Conservation (phyloP, 2,888 invertebrate species). For the Coleophora deauratella region DNA sequence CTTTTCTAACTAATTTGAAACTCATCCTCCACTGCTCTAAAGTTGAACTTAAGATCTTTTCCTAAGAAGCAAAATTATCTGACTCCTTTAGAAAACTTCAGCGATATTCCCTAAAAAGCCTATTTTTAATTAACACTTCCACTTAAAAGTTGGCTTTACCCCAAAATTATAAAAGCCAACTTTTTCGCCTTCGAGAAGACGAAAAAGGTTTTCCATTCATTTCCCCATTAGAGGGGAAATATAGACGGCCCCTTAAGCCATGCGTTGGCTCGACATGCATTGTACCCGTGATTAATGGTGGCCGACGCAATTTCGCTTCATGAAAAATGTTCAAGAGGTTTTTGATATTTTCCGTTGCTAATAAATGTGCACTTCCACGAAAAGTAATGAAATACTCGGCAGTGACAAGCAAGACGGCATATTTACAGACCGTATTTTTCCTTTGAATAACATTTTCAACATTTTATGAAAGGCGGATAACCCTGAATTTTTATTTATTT, state of each 20-base stretch:
- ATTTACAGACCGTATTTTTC: background rate
- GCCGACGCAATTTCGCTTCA: constrained; percentile 54
- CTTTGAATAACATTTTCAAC: too few relatives aligned
- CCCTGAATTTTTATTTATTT: too few relatives aligned
- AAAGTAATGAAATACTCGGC: background rate
- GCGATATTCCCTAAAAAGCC: too few relatives aligned
- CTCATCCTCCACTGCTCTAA: too few relatives aligned
- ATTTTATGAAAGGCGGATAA: too few relatives aligned
- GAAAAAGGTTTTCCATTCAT: constrained; percentile 54
- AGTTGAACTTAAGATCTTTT: too few relatives aligned
- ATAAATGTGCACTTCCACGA: constrained; percentile 1
- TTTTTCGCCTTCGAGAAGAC: constrained; percentile 16
- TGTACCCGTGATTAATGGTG: constrained; percentile 66
- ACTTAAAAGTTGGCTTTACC: background rate
- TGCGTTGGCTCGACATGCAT: constrained; percentile 59
- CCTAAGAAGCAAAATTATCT: too few relatives aligned
- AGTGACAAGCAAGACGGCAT: background rate
- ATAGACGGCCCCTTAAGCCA: constrained; percentile 52
- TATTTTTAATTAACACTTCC: constrained; percentile 12
- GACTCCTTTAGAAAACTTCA: too few relatives aligned
- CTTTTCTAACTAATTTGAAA: too few relatives aligned
- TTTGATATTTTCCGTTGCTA: constrained; percentile 20
- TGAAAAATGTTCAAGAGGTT: constrained; percentile 36
- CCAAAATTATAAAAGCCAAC: constrained; percentile 19
- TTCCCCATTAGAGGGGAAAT: constrained; percentile 60